Evolutionary conservation across 2,113 vertebrate genomes (phyloP), one percentile per base, ranked within the genome.

Genomic region (Aythya baeri): DNA sequence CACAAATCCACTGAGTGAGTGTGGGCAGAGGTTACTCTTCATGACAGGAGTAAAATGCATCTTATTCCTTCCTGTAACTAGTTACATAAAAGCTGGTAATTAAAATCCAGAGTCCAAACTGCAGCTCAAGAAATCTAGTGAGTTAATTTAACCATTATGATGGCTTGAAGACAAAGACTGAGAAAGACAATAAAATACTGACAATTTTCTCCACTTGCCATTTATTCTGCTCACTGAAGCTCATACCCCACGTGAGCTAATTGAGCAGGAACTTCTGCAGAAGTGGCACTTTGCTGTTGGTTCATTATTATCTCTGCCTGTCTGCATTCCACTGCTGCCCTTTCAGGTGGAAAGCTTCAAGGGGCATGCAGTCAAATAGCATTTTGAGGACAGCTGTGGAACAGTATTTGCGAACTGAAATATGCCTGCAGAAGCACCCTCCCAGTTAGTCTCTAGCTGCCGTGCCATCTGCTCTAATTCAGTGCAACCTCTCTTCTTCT

Each of bases 261-360:
- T 25, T 20, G 68, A 86, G 66, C 1, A 34, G 52, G 10, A 80
- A 52, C 29, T 63, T 86, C 9, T 9, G 38, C 1, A 73, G 29
- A 79, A 44, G 15, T 1, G 23, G 15, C 27, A 26, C 22, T 89
- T 17, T 0, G 0, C 15, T 62, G 21, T 8, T 50, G 17, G 43
- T 31, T 76, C 17, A 7, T 81, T 38, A 31, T 59, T 0, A 0
- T n/a, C 31, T 70, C 38, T 49, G 27, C 11, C 27, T 14, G 11
- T 57, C 88, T 76, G 68, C 61, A 38, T 70, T 70, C 58, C 5
- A 8, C 14, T 1, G 0, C 16, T 49, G 20, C 34, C 43, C 27
- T 91, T 93, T 49, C 34, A 83, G 26, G 26, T 49, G 15, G 26
- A 79, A 61, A 59, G 50, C 22, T 89, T 62, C 49, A 32, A 67